Evolutionary conservation across 2,888 invertebrate species (phyloP).

Genomic region (Matsumyia berberina): DNA sequence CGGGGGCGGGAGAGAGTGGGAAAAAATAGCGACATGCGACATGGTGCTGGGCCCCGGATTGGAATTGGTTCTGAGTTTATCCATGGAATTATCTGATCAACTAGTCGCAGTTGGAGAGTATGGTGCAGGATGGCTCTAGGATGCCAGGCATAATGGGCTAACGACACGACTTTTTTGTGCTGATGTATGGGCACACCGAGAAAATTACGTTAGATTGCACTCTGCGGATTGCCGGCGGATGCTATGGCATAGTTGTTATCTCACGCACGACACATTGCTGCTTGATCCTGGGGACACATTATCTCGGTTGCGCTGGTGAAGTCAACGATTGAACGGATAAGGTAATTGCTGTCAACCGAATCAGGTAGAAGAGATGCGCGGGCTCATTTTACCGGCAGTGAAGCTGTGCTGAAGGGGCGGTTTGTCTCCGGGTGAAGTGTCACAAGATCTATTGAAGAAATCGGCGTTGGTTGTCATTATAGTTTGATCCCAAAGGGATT

Average conservation of each 20-base stretch:
- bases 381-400: too few species aligned
- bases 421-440: too few species aligned
- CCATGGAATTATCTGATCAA: slow-evolving; percentile 73
- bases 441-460: too few species aligned
- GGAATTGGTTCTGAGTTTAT: slow-evolving; percentile 63
- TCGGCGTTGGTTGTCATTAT: too few species aligned
- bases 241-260: slow-evolving; percentile 55
- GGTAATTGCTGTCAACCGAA: slow-evolving; percentile 66
- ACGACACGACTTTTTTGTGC: slow-evolving; percentile 59
- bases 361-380: neutral
- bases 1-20: slow-evolving; percentile 31
- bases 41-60: slow-evolving; percentile 47
- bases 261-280: slow-evolving; percentile 66
- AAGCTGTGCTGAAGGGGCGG: too few species aligned
- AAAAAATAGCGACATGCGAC: slow-evolving; percentile 71
- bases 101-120: slow-evolving; percentile 42
- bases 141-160: slow-evolving; percentile 62
- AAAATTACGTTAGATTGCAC: slow-evolving; percentile 66
- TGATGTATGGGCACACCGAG: slow-evolving; percentile 5
- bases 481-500: too few species aligned
- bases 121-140: slow-evolving; percentile 61
- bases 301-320: slow-evolving; percentile 29
- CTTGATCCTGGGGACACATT: slow-evolving; percentile 55
- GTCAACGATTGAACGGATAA: slow-evolving; percentile 24
- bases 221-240: slow-evolving; percentile 26